Percentiles rank a stretch among this genome's conserved stretches.
phyloP scores from a whole-genome alignment of 2,797 vertebrate genomes.

The Gymnopithys bicolor region DNA sequence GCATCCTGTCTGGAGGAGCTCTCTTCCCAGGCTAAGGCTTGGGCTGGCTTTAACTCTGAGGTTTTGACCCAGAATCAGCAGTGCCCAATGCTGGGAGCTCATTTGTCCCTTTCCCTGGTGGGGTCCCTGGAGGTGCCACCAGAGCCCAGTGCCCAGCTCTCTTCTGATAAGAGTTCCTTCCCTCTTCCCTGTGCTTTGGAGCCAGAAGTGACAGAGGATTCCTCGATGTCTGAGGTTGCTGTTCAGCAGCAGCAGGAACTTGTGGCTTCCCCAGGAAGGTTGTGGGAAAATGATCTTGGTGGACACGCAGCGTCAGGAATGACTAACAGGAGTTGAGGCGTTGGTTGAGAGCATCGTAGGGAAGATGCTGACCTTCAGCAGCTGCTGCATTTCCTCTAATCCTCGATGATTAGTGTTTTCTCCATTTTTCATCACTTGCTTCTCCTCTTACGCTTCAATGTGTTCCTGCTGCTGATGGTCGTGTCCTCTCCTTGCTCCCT shows the following conservation, averaged over 20 bases:
- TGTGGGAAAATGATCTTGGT: fast-evolving
- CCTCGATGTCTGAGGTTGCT: fast-evolving
- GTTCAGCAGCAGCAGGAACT: background rate
- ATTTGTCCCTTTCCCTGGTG: background rate
- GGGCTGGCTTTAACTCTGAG: background rate
- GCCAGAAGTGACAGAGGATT: background rate
- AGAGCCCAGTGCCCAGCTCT: background rate
- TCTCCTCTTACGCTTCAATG: background rate
- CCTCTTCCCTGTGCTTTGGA: background rate
- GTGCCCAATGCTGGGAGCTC: fast-evolving
- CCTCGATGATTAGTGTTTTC: background rate
- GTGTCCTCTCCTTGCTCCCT: background rate
- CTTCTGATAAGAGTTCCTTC: background rate
- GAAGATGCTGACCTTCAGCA: background rate
- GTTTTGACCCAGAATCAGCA: background rate
- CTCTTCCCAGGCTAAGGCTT: background rate
- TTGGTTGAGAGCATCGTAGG: fast-evolving
- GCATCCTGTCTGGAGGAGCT: background rate
- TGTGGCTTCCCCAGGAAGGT: background rate
- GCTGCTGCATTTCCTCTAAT: background rate
- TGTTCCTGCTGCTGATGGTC: fast-evolving
- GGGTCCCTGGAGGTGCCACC: background rate
- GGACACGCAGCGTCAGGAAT: fast-evolving
- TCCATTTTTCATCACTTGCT: background rate
- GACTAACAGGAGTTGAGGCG: fast-evolving